Percentiles rank a stretch among this genome's conserved stretches.
phyloP scores from a whole-genome alignment of 2,797 vertebrate species.

The Xiphorhynchus erythropygius region DNA sequence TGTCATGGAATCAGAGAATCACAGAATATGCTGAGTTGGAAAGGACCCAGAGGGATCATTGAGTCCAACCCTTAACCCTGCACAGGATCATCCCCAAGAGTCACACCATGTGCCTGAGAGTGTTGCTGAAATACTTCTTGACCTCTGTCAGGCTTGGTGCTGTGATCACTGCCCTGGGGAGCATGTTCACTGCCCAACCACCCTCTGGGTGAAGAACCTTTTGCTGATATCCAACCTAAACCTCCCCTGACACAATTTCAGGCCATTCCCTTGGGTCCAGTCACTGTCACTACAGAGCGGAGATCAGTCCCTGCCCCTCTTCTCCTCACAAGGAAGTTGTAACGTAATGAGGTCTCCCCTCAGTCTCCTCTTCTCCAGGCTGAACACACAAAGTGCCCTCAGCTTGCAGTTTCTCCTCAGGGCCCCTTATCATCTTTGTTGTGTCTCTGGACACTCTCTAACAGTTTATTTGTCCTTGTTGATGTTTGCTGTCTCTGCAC shows the following conservation, averaged over 20 bases:
- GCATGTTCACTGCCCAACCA: neutral
- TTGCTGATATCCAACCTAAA: neutral
- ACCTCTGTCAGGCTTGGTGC: neutral
- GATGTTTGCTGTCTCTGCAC: neutral
- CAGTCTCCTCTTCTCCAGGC: neutral
- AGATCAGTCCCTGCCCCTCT: neutral
- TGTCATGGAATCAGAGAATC: neutral
- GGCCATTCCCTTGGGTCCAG: neutral
- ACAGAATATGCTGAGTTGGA: neutral
- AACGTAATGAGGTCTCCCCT: neutral
- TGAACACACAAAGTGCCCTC: neutral
- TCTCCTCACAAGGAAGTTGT: neutral
- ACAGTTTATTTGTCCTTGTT: neutral
- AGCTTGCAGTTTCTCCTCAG: neutral
- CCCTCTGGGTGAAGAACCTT: neutral
- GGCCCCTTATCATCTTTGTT: neutral
- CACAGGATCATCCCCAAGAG: neutral
- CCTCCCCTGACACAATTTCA: neutral
- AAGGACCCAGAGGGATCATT: neutral
- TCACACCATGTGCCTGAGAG: neutral
- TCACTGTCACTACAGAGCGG: neutral
- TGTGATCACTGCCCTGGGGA: neutral
- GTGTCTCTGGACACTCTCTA: neutral
- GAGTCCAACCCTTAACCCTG: too few relatives aligned
- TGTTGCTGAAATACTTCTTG: neutral